Evolutionary conservation across 2,797 vertebrate species (phyloP), one percentile per base, ranked within the genome.

Genomic region (Coregonus suidteri): DNA sequence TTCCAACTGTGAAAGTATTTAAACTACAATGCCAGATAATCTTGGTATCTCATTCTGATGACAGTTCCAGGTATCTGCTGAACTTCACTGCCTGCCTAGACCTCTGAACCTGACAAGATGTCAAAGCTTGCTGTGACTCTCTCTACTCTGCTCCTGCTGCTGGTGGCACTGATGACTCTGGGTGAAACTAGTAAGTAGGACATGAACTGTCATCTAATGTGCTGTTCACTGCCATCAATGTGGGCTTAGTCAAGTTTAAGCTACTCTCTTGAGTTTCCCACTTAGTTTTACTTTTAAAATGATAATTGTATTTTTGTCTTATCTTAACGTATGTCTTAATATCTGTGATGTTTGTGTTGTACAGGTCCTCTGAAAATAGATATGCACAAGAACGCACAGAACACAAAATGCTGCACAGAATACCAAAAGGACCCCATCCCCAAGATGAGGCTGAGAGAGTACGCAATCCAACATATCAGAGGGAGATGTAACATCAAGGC

Each of bases 341-440:
- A 35, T 9, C 20, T 56, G 79, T 69, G 69, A 1, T 54, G 6
- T 77, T 81, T n/a, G 66, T 34, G 79, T n/a, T 83, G 77, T 77
- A n/a, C 77, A 92, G 91, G 73, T 72, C 54, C 25, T 0, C 0
- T 3, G 34, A 35, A 35, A 35, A 35, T 35, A 35, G 34, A 4
- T 35, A 35, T 35, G 34, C 3, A 35, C 4, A 18, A 47, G 92
- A 91, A 86, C 91, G 91, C 79, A 87, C 83, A 16, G 47, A 71
- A 2, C 91, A 89, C 78, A 67, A 18, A 14, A 7, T 0, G 34
- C 53, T 25, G 56, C 89, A 82, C 81, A 74, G 0, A 0, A 1
- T 71, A 35, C 34, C 4, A 35, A 35, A 35, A 35, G 34, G 34
- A 35, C 34, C 34, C 34, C 34, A 35, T 35, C 34, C 34, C 4